A percentile compares a stretch with the other conserved stretches of the same genome.
These are phyloP conservation scores for Potamilus streckersoni DNA, from an alignment of 1,140 invertebrate genomes.

Conservation along the genomic window DNA sequence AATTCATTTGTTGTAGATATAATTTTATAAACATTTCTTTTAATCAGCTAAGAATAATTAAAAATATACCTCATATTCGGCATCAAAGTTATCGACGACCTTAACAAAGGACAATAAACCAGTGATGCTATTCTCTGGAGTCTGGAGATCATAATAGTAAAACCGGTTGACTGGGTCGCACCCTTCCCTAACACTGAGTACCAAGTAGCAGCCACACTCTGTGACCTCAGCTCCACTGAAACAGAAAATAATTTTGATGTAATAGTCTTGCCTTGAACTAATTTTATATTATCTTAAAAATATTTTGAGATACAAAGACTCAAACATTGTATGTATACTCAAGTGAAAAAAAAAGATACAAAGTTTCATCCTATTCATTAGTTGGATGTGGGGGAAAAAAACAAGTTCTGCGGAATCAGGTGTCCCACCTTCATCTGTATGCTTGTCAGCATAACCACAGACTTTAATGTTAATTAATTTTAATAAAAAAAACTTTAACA, in stretches of 20 bases:
- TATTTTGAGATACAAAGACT: too few species aligned
- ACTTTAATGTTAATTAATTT: too few species aligned
- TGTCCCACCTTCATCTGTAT: too few species aligned
- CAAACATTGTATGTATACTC: too few species aligned
- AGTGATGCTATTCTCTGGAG: conserved; percentile 52
- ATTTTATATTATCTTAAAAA: too few species aligned
- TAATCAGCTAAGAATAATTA: neutral
- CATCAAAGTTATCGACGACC: conserved; percentile 91
- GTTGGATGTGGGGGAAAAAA: too few species aligned
- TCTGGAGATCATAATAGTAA: conserved; percentile 81
- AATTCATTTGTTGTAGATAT: neutral
- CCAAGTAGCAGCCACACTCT: conserved; percentile 90
- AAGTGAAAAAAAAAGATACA: too few species aligned
- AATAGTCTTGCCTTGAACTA: too few species aligned
- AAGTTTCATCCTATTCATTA: too few species aligned
- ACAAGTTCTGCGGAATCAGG: too few species aligned
- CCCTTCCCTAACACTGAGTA: conserved; percentile 83
- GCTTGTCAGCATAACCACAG: too few species aligned
- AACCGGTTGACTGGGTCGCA: conserved; percentile 87
- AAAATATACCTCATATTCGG: conserved; percentile 89
- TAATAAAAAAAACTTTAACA: too few species aligned
- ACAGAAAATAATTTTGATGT: conserved; percentile 26
- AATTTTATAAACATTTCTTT: neutral
- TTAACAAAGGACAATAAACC: conserved; percentile 69
- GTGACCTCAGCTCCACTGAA: conserved; percentile 83